These are phyloP conservation scores for Chelmon rostratus DNA, from an alignment of 2,797 vertebrate genomes.

Conservation along the genomic window DNA sequence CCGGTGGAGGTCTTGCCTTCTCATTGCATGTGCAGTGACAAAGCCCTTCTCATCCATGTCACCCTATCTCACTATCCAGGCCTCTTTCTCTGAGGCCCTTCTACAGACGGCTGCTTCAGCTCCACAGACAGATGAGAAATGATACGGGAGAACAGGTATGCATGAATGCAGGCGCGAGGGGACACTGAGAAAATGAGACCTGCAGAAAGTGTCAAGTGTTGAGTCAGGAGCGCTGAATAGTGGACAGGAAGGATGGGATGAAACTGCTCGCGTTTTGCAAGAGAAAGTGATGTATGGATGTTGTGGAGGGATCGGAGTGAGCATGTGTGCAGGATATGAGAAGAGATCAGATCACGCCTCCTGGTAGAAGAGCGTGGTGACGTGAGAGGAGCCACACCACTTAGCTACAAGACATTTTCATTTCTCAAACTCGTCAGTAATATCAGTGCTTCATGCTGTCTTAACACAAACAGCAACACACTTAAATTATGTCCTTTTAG, in stretches of 20 bases:
- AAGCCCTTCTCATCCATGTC: slow-evolving; percentile 61
- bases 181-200: slow-evolving; percentile 38
- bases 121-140: slow-evolving; percentile 31
- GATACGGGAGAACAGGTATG: slow-evolving; percentile 30
- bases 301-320: neutral
- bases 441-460: neutral
- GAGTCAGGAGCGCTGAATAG: neutral
- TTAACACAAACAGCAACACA: neutral
- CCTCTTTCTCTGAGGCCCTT: slow-evolving; percentile 47
- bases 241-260: neutral
- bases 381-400: neutral
- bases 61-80: slow-evolving; percentile 47
- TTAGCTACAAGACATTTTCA: neutral
- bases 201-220: slow-evolving; percentile 8
- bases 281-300: slow-evolving; percentile 3
- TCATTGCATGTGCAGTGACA: slow-evolving; percentile 34
- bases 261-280: slow-evolving; percentile 6
- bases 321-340: neutral
- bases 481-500: neutral
- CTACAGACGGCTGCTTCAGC: slow-evolving; percentile 45
- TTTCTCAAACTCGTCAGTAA: neutral
- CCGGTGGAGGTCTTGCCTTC: slow-evolving; percentile 50
- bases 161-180: slow-evolving; percentile 31
- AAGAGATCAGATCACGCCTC: neutral
- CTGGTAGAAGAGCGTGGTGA: neutral